A percentile compares a stretch with the other conserved stretches of the same genome.
phyloP scores from a whole-genome alignment of 1,140 invertebrate genomes.

The Pachyrhynchus sulphureomaculatus region DNA sequence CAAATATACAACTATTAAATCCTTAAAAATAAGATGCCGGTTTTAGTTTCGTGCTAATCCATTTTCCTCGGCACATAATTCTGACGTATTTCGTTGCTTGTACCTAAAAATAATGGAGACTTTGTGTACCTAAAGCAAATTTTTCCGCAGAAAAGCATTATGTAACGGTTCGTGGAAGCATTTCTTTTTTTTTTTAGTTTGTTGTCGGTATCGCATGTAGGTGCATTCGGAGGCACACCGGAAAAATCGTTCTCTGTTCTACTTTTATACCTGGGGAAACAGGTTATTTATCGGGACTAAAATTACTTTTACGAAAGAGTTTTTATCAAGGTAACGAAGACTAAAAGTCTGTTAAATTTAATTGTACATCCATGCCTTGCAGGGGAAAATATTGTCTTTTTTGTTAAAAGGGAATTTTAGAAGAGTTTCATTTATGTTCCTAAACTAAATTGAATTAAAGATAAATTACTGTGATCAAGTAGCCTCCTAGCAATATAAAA shows the following conservation, averaged over 20 bases:
- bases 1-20: too few species aligned
- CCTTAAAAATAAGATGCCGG: too few species aligned
- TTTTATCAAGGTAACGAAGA: conserved; percentile 18
- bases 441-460: too few species aligned
- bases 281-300: conserved; percentile 13
- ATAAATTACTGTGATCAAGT: too few species aligned
- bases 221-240: not conserved
- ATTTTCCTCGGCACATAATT: conserved; percentile 3
- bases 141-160: conserved; percentile 4
- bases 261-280: conserved; percentile 10
- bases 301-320: conserved; percentile 12
- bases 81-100: conserved; percentile 1
- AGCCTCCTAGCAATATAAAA: too few species aligned
- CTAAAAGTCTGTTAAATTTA: conserved; percentile 13
- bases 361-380: conserved; percentile 6
- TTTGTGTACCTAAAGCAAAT: conserved; percentile 10
- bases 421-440: too few species aligned
- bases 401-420: too few species aligned
- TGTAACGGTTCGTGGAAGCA: conserved; percentile 6
- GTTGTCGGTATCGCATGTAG: not conserved
- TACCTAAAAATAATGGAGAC: not conserved
- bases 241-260: conserved; percentile 6
- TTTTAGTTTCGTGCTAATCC: conserved; percentile 4
- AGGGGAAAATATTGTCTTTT: not conserved
- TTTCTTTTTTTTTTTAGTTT: conserved; percentile 14